Conservation (phyloP, 2,888 invertebrate species). For the Leptarthrus brevirostris region DNA sequence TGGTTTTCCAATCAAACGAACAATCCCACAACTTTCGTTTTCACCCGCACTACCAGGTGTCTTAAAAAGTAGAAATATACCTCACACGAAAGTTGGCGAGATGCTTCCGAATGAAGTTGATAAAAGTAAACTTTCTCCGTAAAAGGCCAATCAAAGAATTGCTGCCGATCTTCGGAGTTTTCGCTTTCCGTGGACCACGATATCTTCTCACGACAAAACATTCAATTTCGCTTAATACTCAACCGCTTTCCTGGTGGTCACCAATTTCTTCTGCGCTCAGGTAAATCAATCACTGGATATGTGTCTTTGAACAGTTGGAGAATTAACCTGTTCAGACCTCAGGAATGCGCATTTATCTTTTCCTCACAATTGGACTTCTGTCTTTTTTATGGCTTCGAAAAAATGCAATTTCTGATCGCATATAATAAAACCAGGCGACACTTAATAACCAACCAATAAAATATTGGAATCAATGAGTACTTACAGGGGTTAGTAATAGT, state of each 20-base stretch:
- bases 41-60: background rate
- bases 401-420: background rate
- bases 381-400: background rate
- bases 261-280: background rate
- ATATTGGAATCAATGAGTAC: no score
- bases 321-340: background rate
- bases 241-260: background rate
- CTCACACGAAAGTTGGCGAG: background rate
- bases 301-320: slow-evolving; percentile 1
- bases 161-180: background rate
- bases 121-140: slow-evolving; percentile 36
- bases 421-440: background rate
- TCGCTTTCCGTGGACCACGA: slow-evolving; percentile 14
- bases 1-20: background rate
- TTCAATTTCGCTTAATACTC: background rate
- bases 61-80: background rate
- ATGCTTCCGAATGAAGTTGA: slow-evolving; percentile 14
- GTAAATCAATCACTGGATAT: slow-evolving; percentile 9
- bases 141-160: background rate
- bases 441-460: background rate
- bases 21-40: slow-evolving; percentile 20
- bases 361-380: background rate
- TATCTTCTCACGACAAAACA: slow-evolving; percentile 8
- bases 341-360: background rate
- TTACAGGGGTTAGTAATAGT: no score